These are phyloP conservation scores for Urophycis tenuis DNA, from an alignment of 2,797 vertebrate genomes.

Conservation along the genomic window DNA sequence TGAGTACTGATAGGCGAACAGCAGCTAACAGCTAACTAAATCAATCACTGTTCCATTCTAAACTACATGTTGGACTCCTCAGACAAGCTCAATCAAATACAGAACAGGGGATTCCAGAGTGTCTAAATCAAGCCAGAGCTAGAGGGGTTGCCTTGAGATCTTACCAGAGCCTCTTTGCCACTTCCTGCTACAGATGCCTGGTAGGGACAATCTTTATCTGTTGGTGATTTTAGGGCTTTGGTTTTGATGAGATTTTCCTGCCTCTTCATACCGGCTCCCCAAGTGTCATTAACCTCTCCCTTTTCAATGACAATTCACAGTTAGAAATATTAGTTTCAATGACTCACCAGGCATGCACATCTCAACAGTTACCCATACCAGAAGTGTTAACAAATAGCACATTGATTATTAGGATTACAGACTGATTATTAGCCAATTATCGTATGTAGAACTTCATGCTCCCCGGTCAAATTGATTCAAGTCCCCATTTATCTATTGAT, in stretches of 20 bases:
- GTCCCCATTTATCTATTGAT: slow-evolving; percentile 8
- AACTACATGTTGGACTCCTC: slow-evolving; percentile 2
- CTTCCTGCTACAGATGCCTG: slow-evolving; percentile 69
- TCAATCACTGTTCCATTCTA: not conserved
- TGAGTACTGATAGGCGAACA: not conserved
- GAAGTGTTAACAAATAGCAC: slow-evolving; percentile 6
- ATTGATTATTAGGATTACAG: slow-evolving; percentile 16
- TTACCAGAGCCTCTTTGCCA: slow-evolving; percentile 69
- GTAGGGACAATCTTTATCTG: slow-evolving; percentile 68
- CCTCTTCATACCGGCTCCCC: slow-evolving; percentile 68
- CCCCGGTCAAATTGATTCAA: slow-evolving; percentile 15
- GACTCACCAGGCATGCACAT: slow-evolving; percentile 49
- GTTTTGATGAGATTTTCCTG: slow-evolving; percentile 66
- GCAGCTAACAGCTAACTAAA: not conserved
- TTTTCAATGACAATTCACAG: slow-evolving; percentile 71
- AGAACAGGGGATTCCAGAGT: slow-evolving; percentile 47
- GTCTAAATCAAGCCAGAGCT: slow-evolving; percentile 41
- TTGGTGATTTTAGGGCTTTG: slow-evolving; percentile 68
- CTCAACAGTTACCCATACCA: slow-evolving; percentile 8
- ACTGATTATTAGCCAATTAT: slow-evolving; percentile 17
- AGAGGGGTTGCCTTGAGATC: slow-evolving; percentile 56
- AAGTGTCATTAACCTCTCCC: slow-evolving; percentile 69
- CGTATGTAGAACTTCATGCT: slow-evolving; percentile 15
- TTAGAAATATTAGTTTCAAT: slow-evolving; percentile 61
- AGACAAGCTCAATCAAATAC: slow-evolving; percentile 25